Evolutionary conservation across 35 echinoderm and acorn worm species (phyloP).

Genomic region (Patiria miniata): DNA sequence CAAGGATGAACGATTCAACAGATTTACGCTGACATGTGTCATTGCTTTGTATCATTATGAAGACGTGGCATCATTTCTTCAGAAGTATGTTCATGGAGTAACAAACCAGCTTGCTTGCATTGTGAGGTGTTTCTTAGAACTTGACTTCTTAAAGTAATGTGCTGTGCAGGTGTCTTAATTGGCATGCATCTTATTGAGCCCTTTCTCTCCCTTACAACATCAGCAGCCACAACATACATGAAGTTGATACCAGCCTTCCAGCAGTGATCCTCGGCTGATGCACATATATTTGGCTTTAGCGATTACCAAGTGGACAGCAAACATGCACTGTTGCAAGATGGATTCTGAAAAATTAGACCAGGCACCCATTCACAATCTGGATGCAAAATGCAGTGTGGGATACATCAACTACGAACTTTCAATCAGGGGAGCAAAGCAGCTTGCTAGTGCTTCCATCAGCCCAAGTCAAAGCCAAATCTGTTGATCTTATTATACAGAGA

Average conservation of each 20-base stretch:
- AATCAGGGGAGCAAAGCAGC: conserved; percentile 38
- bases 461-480: conserved; percentile 20
- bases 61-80: not conserved
- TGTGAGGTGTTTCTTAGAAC: not conserved
- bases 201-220: not conserved
- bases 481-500: conserved; percentile 13
- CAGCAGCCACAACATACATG: not conserved
- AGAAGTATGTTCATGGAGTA: conserved; percentile 3
- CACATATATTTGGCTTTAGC: too few relatives aligned
- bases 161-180: not conserved
- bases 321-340: too few relatives aligned
- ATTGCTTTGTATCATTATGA: not conserved
- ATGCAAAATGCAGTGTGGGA: conserved; percentile 26
- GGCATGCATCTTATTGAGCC: too few relatives aligned
- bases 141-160: conserved; percentile 3
- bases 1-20: conserved; percentile 30
- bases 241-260: not conserved
- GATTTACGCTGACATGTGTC: not conserved
- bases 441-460: not conserved
- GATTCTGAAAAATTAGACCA: too few relatives aligned
- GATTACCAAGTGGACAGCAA: too few relatives aligned
- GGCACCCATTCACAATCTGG: too few relatives aligned
- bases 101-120: not conserved
- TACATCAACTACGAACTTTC: conserved; percentile 29
- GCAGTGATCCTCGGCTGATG: not conserved